Evolutionary conservation across 2,113 vertebrate species (phyloP), one percentile per base, ranked within the genome.

Genomic region (Machaerirhynchus nigripectus): DNA sequence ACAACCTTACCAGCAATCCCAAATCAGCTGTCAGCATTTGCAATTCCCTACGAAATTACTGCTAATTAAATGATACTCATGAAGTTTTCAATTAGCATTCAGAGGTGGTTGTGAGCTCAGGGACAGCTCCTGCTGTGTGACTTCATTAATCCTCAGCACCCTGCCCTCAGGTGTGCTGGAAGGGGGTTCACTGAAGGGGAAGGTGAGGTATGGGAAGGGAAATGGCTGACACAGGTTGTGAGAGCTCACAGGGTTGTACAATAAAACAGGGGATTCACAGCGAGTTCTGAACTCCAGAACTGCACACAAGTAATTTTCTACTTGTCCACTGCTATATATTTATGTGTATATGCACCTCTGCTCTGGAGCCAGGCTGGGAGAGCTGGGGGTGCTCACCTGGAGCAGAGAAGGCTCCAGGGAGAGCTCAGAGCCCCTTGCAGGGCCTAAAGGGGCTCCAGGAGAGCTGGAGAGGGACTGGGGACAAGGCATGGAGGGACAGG

Each of bases 301-400:
- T 60, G 67, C 46, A 55, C 18, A 31, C 52, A 60, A 71, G 56
- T 78, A 0, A 37, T 71, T 55, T 68, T 70, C 39, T 39, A 37
- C 37, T 61, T 81, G 28, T 56, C 53, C 68, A 30, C 24, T 75
- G 37, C 16, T 23, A 28, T 1, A 39, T 78, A 23, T 70, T 37
- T 20, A 24, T 79, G 23, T 60, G n/a, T 13, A 4, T 26, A 4
- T 39, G 33, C 30, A 79, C 11, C 42, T 42, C 57, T 63, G 40
- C 30, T 40, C 85, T 57, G 21, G 40, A 68, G 9, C 30, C 67
- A 64, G 47, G 4, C 74, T 78, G 56, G 39, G 4, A 70, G 15
- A 42, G 30, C 50, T 73, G 76, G 57, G 57, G 0, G 0, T 6
- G 28, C 2, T 15, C 3, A 1, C 30, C 42, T 70, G 56, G 40